Evolutionary conservation across 2,113 vertebrate species (phyloP).

Genomic region (Chloropsis cyanopogon): DNA sequence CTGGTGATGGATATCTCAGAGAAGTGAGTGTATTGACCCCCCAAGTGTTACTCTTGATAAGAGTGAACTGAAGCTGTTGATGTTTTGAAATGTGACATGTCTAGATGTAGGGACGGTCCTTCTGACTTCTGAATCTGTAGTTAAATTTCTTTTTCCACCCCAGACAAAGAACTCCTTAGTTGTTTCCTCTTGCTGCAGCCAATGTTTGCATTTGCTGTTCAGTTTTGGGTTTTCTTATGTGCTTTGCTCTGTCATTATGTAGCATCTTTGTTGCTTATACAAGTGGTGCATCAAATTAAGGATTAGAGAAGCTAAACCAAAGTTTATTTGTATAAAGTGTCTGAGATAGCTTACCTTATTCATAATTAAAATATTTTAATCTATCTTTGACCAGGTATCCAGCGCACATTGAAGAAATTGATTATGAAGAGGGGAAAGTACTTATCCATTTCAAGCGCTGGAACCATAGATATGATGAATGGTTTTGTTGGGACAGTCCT

Average conservation of each 20-base stretch:
- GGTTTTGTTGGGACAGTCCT: constrained; percentile 95
- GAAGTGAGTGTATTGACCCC: background rate
- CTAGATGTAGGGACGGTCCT: background rate
- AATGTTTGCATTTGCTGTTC: background rate
- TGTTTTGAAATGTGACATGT: background rate
- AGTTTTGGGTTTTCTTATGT: background rate
- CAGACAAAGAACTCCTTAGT: background rate
- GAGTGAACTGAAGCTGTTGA: background rate
- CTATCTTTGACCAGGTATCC: constrained; percentile 81
- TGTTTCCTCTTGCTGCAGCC: background rate
- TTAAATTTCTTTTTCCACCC: background rate
- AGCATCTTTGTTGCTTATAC: background rate
- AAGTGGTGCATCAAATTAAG: background rate
- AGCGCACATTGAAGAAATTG: constrained; percentile 93
- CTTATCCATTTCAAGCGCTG: constrained; percentile 94
- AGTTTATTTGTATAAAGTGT: background rate
- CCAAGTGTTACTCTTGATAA: background rate
- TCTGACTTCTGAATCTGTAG: background rate
- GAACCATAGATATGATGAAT: constrained; percentile 95
- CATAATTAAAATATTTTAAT: background rate
- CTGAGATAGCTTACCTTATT: background rate
- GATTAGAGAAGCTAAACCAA: background rate
- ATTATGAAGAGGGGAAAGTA: constrained; percentile 90
- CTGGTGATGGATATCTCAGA: background rate
- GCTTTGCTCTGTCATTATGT: background rate